Evolutionary conservation across 2,888 invertebrate genomes (phyloP), one percentile per base, ranked within the genome.

Genomic region (Andrena camellia): DNA sequence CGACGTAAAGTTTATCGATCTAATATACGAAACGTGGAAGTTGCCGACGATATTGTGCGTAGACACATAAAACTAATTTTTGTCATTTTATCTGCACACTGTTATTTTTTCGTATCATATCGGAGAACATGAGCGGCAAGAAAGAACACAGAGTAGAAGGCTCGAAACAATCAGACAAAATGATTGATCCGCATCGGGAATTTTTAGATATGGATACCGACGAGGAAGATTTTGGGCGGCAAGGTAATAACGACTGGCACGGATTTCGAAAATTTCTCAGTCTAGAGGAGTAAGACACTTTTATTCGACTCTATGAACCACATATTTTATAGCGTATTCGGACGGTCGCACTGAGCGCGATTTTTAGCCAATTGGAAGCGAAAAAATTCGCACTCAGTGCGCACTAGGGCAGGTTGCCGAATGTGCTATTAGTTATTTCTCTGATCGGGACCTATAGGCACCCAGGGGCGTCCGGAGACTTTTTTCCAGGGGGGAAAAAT

Each of bases 151-250:
- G 54, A 20, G 54, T 71, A 35, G 88, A 86, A 48, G 85, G 83
- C 57, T 59, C 52, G 0, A 84, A 57, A 33, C 86, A 69, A 7
- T 3, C 33, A 1, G 92, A 93, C 31, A 93, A 93, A 77, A 54
- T 72, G 3, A 42, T 84, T 7, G 91, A 90, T 74, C 67, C 78
- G 42, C 90, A 92, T 81, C 86, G 93, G 52, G 93, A 94, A 74
- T 94, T 92, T 78, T 87, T 94, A 69, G 93, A 94, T 74, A 92
- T 94, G 92, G 92, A 94, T 42, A 93, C 93, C 0, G 93, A 94
- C 35, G 93, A 94, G 78, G 94, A 94, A 84, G 93, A 93, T 71
- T 92, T 92, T 81, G 93, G 91, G 57, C 88, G 87, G 68, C 92
- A 92, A 90, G 93, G 94, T 93, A 81, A 64, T 93, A 81, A 64